Percentiles rank a stretch among this genome's conserved stretches.
phyloP scores from a whole-genome alignment of 1,140 invertebrate species.

The Bombus ignitus region DNA sequence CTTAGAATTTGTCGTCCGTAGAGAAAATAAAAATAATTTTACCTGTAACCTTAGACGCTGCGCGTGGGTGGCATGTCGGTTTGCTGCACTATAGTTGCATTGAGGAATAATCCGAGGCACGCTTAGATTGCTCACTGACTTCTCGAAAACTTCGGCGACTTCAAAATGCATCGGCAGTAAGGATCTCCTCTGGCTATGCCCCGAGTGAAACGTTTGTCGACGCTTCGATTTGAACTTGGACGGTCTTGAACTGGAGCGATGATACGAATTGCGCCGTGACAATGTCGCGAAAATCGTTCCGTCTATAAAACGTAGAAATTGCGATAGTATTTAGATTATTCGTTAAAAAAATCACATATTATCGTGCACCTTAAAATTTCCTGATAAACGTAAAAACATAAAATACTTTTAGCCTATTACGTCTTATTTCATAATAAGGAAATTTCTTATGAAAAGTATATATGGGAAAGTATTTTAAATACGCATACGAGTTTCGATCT shows the following conservation, averaged over 20 bases:
- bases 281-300: conserved; percentile 69
- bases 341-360: neutral
- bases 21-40: neutral
- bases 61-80: conserved; percentile 27
- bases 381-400: no score
- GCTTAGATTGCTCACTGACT: conserved; percentile 77
- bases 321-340: fast-evolving
- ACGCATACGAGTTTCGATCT: no score
- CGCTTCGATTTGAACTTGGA: conserved; percentile 79
- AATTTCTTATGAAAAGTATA: no score
- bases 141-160: conserved; percentile 78
- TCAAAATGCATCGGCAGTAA: conserved; percentile 77
- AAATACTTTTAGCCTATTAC: no score
- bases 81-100: conserved; percentile 55
- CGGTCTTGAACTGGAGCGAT: conserved; percentile 68
- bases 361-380: no score
- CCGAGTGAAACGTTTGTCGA: conserved; percentile 80
- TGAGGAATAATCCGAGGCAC: conserved; percentile 79
- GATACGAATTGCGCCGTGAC: conserved; percentile 69
- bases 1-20: neutral
- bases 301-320: conserved; percentile 54
- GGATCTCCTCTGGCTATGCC: conserved; percentile 72
- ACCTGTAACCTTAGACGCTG: conserved; percentile 53
- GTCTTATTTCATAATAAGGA: no score
- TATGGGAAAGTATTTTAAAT: no score